These are phyloP conservation scores for Heliconius aoede DNA, from an alignment of 2,888 invertebrate genomes.

Conservation along the genomic window DNA sequence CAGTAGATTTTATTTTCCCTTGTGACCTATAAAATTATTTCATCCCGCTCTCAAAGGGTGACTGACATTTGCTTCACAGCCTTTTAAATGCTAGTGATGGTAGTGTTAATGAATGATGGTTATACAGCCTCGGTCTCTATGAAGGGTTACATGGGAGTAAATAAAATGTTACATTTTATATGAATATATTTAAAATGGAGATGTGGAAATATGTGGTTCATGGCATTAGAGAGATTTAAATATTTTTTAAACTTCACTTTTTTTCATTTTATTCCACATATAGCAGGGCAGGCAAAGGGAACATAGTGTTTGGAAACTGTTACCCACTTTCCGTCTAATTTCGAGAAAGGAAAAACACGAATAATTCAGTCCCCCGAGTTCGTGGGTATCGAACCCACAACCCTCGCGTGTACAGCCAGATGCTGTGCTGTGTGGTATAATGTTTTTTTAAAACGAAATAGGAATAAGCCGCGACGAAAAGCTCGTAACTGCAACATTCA, in stretches of 20 bases:
- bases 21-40: conserved; percentile 1
- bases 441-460: not conserved
- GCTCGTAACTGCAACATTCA: not conserved
- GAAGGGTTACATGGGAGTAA: not conserved
- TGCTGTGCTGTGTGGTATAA: too few species aligned
- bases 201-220: not conserved
- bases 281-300: not conserved
- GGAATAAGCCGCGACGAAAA: not conserved
- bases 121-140: conserved; percentile 2
- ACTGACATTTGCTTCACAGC: conserved; percentile 20
- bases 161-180: not conserved
- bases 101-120: conserved; percentile 26
- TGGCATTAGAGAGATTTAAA: too few species aligned
- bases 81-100: conserved; percentile 18
- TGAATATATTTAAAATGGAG: not conserved
- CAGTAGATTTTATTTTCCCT: not conserved
- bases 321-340: not conserved
- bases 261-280: not conserved
- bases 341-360: not conserved
- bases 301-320: not conserved
- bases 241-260: not conserved
- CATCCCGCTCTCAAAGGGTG: conserved; percentile 18
- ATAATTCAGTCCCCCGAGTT: not conserved
- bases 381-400: not conserved
- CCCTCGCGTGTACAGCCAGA: too few species aligned